Evolutionary conservation across 37 sponge, comb jelly and placozoan species (phyloP), one percentile per base, ranked within the genome.

Genomic region (Cliona cf. orientalis): DNA sequence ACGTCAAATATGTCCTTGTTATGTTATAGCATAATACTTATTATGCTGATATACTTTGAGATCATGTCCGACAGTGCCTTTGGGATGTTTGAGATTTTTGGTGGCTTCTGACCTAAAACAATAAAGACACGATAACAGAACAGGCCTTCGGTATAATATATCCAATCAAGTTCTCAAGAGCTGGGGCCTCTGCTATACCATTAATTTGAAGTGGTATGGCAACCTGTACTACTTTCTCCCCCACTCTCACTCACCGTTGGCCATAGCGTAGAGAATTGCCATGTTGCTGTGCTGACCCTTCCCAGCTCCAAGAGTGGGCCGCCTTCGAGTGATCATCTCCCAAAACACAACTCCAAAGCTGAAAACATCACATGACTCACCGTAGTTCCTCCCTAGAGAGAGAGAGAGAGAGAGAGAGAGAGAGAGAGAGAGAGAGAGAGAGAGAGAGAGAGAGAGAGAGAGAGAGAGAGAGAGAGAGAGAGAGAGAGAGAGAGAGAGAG

Each of bases 341-440:
- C 92, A 92, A 2, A 92, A 34, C 26, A 84, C 79, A 62, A 92
- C 80, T 1, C 76, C 89, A 74, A 84, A 92, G 60, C 92, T 87
- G 78, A 86, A 90, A 33, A 90, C 58, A 67, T 90, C 91, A 80
- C 86, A 84, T 38, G 73, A 66, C 61, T 72, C 65, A 34, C 86
- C 85, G 81, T 90, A 90, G 25, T 74, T 44, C n/a, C 74, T 58
- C 1, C 91, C 91, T 90, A 59, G 38, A 36, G 62, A 76, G 36
- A 28, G 63, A 35, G 41, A 21, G 41, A 58, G 62, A 23, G 77
- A 59, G 63, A 25, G 26, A 76, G 38, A 45, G 19, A 59, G 63
- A 14, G 56, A 53, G 56, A 73, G 14, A 73, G 71, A 69, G 41
- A 69, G 71, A 69, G 41, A 69, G 71, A 69, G 41, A 69, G 71